Percentiles rank a stretch among this genome's conserved stretches.
These are phyloP conservation scores for Drosophila trichaetosa DNA, from an alignment of 2,888 invertebrate species.

Conservation along the genomic window DNA sequence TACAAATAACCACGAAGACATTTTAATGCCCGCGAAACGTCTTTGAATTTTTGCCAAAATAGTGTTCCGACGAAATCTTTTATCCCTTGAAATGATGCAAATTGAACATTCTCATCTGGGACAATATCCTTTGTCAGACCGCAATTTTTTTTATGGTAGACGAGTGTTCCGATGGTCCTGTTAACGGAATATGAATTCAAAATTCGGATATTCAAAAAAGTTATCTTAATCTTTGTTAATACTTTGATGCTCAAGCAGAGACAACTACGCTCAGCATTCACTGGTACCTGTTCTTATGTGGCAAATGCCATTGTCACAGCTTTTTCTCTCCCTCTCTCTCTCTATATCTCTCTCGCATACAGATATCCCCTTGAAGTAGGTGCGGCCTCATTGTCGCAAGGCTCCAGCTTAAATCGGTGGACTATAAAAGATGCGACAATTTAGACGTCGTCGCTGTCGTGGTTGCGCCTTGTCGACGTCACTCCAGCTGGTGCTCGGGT, in stretches of 20 bases:
- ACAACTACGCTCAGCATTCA: background rate
- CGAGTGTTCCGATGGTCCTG: background rate
- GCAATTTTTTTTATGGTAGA: background rate
- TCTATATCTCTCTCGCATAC: background rate
- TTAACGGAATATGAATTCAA: background rate
- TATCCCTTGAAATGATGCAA: background rate
- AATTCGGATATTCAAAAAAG: background rate
- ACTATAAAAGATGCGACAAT: slow-evolving; percentile 74
- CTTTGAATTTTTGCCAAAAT: background rate
- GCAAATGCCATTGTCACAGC: slow-evolving; percentile 10
- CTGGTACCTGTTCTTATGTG: background rate
- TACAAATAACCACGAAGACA: slow-evolving; percentile 7
- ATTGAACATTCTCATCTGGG: background rate
- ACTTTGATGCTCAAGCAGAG: background rate
- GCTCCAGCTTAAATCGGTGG: slow-evolving; percentile 19
- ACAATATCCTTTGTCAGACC: background rate
- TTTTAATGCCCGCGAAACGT: background rate
- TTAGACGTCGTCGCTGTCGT: slow-evolving; percentile 63
- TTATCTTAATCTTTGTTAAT: background rate
- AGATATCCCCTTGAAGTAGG: slow-evolving; percentile 21
- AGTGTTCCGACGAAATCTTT: background rate
- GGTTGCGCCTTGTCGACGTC: slow-evolving; percentile 58
- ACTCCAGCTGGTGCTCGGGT: slow-evolving; percentile 34
- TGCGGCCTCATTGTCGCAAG: slow-evolving; percentile 26
- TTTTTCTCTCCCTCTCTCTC: background rate